Conservation (phyloP, 1,140 invertebrate genomes). For the Goniozus legneri region DNA sequence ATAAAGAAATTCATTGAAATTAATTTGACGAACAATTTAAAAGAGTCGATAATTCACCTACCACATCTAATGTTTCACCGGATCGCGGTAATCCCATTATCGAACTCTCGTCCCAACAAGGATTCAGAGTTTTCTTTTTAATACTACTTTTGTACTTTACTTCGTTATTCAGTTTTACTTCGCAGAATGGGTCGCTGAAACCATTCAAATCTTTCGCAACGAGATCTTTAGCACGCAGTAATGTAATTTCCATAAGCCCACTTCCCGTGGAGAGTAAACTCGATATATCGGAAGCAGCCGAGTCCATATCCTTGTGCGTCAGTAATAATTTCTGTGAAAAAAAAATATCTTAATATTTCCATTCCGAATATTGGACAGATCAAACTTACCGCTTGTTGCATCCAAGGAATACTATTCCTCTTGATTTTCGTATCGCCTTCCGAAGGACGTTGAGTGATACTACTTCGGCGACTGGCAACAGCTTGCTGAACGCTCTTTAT, state of each 20-base stretch:
- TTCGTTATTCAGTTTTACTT: slow-evolving; percentile 53
- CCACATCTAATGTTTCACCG: slow-evolving; percentile 53
- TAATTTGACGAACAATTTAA: neutral
- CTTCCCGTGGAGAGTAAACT: slow-evolving; percentile 45
- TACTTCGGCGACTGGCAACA: slow-evolving; percentile 29
- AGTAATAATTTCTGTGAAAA: slow-evolving; percentile 41
- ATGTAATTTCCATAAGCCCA: slow-evolving; percentile 48
- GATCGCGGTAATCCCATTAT: slow-evolving; percentile 53
- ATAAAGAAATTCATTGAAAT: slow-evolving; percentile 1
- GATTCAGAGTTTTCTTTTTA: slow-evolving; percentile 60
- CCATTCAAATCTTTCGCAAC: slow-evolving; percentile 52
- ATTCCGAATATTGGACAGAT: no score
- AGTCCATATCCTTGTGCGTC: slow-evolving; percentile 40
- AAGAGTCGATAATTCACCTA: slow-evolving; percentile 29
- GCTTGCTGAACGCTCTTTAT: slow-evolving; percentile 41
- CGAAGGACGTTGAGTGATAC: slow-evolving; percentile 18
- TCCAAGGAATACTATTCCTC: slow-evolving; percentile 47
- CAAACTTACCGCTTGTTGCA: slow-evolving; percentile 47
- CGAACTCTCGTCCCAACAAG: slow-evolving; percentile 59
- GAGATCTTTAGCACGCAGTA: slow-evolving; percentile 46
- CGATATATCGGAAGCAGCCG: slow-evolving; percentile 42
- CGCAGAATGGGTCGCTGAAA: slow-evolving; percentile 60
- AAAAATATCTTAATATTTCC: slow-evolving; percentile 1
- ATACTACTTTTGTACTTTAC: slow-evolving; percentile 57
- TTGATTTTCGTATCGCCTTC: slow-evolving; percentile 38